These are phyloP conservation scores for Junonia oenone DNA, from an alignment of 2,888 invertebrate genomes.

Conservation along the genomic window DNA sequence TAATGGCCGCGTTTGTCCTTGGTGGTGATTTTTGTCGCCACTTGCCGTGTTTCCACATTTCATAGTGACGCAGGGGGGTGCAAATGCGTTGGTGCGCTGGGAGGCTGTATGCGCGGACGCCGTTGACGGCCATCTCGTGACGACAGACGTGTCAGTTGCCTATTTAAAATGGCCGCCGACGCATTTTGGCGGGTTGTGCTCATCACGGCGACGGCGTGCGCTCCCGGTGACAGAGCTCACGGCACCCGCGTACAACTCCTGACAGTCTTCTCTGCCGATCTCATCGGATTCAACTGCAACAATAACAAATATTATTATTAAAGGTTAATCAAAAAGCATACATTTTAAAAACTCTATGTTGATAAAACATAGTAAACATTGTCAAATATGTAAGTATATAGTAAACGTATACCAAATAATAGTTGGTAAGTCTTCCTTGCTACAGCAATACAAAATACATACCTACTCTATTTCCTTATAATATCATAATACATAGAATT, in stretches of 20 bases:
- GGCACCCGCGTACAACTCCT: slow-evolving; percentile 57
- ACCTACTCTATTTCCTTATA: too few relatives aligned
- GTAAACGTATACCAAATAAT: too few relatives aligned
- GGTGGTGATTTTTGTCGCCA: slow-evolving; percentile 83
- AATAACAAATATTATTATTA: slow-evolving; percentile 31
- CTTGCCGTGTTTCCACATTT: slow-evolving; percentile 90
- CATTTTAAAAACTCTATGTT: too few relatives aligned
- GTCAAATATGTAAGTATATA: too few relatives aligned
- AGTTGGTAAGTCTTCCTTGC: too few relatives aligned
- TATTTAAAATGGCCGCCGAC: slow-evolving; percentile 77
- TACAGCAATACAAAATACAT: too few relatives aligned
- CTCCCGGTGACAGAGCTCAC: slow-evolving; percentile 64
- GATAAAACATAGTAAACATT: too few relatives aligned
- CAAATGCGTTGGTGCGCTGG: slow-evolving; percentile 58
- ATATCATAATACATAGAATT: too few relatives aligned
- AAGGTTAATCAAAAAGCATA: too few relatives aligned
- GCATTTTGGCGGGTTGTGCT: slow-evolving; percentile 76
- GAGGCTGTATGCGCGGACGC: slow-evolving; percentile 48
- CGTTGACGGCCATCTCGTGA: slow-evolving; percentile 74
- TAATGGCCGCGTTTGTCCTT: slow-evolving; percentile 72
- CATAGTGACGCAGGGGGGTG: slow-evolving; percentile 68
- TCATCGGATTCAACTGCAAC: slow-evolving; percentile 66
- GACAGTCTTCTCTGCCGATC: slow-evolving; percentile 38
- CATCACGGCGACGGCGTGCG: slow-evolving; percentile 75
- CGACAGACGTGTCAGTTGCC: slow-evolving; percentile 69